Evolutionary conservation across 2,888 invertebrate species (phyloP), one percentile per base, ranked within the genome.

Genomic region (Lasiommata megera): DNA sequence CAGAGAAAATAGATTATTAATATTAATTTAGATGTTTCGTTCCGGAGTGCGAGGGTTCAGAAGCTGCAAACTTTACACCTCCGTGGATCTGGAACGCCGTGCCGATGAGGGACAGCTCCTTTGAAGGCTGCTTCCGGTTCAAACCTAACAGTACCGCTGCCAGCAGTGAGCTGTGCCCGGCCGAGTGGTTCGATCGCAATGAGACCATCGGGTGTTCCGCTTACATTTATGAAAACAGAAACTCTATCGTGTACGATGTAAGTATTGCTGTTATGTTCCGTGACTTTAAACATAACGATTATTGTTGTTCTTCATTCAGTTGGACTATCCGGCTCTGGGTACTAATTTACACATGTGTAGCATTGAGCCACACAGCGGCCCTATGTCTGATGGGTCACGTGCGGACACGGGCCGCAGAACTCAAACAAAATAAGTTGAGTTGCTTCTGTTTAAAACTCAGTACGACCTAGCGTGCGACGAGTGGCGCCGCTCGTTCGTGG

Each of bases 401-500:
- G n/a, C n/a, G n/a, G n/a, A n/a, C n/a, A n/a, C n/a, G n/a, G n/a
- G n/a, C n/a, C n/a, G n/a, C n/a, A n/a, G n/a, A n/a, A n/a, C n/a
- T n/a, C n/a, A n/a, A n/a, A n/a, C n/a, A n/a, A n/a, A n/a, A n/a
- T n/a, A n/a, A n/a, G 2, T 23, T 23, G 23, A 23, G 5, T 23
- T 23, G 0, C 3, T 11, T 18, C 12, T 28, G 23, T 31, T 14
- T n/a, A n/a, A n/a, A n/a, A 48, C 52, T 5, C 75, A 94, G 94
- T 94, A 92, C 69, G 82, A 79, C 23, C 72, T 94, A 14, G 92
- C 92, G 1, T 94, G 94, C 67, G 91, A 93, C 17, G 90, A 86
- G 87, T 95, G 95, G 95, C 93, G 93, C 63, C 84, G 95, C 17
- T 91, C 94, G 0, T 71, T 95, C 57, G 93, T 95, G 36, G 95